Evolutionary conservation across 1,140 invertebrate species (phyloP), one percentile per base, ranked within the genome.

Genomic region (Trachymyrmex septentrionalis): DNA sequence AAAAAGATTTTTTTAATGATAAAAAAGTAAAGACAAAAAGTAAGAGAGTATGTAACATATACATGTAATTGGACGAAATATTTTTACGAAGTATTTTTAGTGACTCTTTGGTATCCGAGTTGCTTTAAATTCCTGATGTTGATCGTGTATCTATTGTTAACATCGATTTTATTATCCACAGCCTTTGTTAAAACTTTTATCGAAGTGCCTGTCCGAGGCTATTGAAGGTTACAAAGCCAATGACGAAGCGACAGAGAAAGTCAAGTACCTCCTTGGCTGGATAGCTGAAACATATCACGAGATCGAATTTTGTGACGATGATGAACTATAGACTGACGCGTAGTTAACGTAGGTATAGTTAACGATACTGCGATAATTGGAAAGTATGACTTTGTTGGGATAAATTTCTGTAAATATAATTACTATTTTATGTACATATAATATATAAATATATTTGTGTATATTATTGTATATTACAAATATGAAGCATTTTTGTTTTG

Each of bases 261-360:
- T 95, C 6, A 93, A 91, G 78, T 90, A 90, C 38, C 86, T 95
- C 24, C 87, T 95, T n/a, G 90, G 91, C 27, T 95, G 95, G 94
- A 87, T 95, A 57, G 91, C 92, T 3, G 90, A 91, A 72, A 92
- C 92, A 21, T 95, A 91, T 86, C 88, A 89, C n/a, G 91, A 93
- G 64, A 93, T 94, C 64, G 93, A 93, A 80, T 88, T 92, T 90
- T 91, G 87, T 34, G 86, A 89, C 9, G 73, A 87, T 50, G 86
- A 85, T 3, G 67, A 27, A 21, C 50, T 24, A 61, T 86, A 78
- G 64, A 78, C 21, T 90, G 77, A 90, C 53, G 2, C 30, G 19
- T 27, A 67, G 7, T 50, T 50, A 50, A 5, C 9, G 38, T 38
- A 38, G 21, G 9, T 61, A 55, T 53, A 63, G n/a, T 82, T 59